Percentiles rank a stretch among this genome's conserved stretches.
phyloP scores from a whole-genome alignment of 2,113 vertebrate genomes.

The Mesitornis unicolor region DNA sequence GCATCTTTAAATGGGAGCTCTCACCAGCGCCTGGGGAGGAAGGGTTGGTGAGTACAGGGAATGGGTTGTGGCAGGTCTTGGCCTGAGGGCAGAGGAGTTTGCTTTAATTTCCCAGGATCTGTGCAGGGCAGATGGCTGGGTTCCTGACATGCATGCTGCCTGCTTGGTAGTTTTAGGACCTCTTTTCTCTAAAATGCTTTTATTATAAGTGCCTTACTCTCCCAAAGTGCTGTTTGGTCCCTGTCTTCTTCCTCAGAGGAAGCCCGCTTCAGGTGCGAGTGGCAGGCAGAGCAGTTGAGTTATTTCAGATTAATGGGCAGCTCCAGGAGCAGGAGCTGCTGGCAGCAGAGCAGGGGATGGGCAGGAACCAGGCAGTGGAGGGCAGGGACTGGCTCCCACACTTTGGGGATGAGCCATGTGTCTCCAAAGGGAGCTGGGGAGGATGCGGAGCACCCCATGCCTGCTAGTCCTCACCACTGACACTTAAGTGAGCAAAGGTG shows the following conservation, averaged over 20 bases:
- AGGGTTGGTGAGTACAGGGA: background rate
- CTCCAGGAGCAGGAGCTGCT: background rate
- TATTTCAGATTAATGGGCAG: background rate
- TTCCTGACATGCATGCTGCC: background rate
- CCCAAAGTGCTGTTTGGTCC: background rate
- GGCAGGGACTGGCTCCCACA: background rate
- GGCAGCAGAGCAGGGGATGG: background rate
- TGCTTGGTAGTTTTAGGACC: background rate
- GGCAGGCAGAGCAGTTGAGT: background rate
- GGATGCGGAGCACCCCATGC: background rate
- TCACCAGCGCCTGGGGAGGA: background rate
- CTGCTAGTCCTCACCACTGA: background rate
- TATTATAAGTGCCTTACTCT: background rate
- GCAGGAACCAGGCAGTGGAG: background rate
- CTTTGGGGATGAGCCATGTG: background rate
- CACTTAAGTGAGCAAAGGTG: background rate
- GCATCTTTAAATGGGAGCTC: background rate
- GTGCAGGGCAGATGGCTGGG: conserved; percentile 4
- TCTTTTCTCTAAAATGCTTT: background rate
- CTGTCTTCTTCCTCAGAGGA: background rate
- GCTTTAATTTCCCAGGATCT: conserved; percentile 2
- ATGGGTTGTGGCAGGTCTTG: conserved; percentile 3
- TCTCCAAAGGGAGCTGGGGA: background rate
- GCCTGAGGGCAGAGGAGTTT: background rate
- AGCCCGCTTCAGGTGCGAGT: background rate